Evolutionary conservation across 1,140 invertebrate species (phyloP), one percentile per base, ranked within the genome.

Genomic region (Euschistus heros): DNA sequence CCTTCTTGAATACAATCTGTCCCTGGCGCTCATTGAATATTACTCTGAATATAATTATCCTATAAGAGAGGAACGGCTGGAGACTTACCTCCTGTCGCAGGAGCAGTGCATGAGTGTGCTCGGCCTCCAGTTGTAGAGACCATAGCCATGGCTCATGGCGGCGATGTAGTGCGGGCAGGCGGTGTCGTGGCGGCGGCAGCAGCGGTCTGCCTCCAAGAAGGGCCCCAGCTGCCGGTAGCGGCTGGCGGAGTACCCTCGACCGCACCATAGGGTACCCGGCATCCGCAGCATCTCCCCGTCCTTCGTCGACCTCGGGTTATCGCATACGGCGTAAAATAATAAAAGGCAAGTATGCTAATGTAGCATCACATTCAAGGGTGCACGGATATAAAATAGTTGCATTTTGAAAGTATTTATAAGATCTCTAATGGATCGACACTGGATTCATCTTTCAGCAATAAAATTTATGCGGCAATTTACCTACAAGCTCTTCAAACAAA

Each of bases 241-340:
- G 14, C 80, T 80, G 0, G 89, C 89, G 0, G 82, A 82, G 72
- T 84, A 84, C 10, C 91, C 91, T 67, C 85, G 84, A 3, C 91
- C 92, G 74, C 91, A 94, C 91, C 91, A 92, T 70, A 89, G 85
- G 1, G 91, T 94, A 0, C 89, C 89, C 0, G 89, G 89, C 50
- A 89, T 81, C 52, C 86, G 78, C 37, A 90, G 77, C 44, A 85
- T 69, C 68, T 86, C 83, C 0, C n/a, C 17, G n/a, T 22, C 47
- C 6, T 18, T 22, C 8, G 47, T 5, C 2, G 20, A 6, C 17
- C 47, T 50, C 47, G 47, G 17, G n/a, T n/a, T n/a, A n/a, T n/a
- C n/a, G n/a, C n/a, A n/a, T n/a, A n/a, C n/a, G n/a, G n/a, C n/a
- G n/a, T n/a, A n/a, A n/a, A 30, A 30, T 30, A 3, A 30, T 30